Percentiles rank a stretch among this genome's conserved stretches.
Evolutionary conservation across 2,113 vertebrate species (phyloP).

Genomic region (Ophthalmolycus amberensis): DNA sequence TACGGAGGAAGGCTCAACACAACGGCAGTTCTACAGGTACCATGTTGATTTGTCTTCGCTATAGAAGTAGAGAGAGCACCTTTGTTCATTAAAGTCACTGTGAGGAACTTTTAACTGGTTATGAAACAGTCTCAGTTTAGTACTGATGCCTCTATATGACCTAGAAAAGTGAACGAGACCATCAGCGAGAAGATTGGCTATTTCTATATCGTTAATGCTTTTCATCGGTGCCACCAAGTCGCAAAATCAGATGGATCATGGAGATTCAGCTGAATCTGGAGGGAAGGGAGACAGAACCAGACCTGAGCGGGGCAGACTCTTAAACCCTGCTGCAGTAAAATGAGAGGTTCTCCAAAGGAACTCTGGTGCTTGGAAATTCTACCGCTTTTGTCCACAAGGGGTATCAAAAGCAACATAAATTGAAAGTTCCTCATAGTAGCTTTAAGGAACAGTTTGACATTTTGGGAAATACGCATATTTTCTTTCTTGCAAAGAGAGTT

Average conservation of each 20-base stretch:
- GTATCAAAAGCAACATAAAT: background rate
- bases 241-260: background rate
- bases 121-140: background rate
- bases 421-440: background rate
- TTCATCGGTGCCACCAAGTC: background rate
- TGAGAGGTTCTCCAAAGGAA: background rate
- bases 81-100: background rate
- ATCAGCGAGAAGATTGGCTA: background rate
- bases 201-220: background rate
- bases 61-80: background rate
- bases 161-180: background rate
- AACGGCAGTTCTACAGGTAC: constrained; percentile 81
- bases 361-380: no score
- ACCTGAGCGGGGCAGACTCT: no score
- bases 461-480: background rate
- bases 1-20: constrained; percentile 70
- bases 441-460: background rate
- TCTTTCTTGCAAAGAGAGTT: background rate
- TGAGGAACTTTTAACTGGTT: background rate
- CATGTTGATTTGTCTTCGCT: background rate
- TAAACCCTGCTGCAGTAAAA: background rate
- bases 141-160: background rate
- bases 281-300: background rate
- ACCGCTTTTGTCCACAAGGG: background rate
- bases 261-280: background rate